Conservation (phyloP, 2,113 vertebrate genomes). For the Muntiacus reevesi region DNA sequence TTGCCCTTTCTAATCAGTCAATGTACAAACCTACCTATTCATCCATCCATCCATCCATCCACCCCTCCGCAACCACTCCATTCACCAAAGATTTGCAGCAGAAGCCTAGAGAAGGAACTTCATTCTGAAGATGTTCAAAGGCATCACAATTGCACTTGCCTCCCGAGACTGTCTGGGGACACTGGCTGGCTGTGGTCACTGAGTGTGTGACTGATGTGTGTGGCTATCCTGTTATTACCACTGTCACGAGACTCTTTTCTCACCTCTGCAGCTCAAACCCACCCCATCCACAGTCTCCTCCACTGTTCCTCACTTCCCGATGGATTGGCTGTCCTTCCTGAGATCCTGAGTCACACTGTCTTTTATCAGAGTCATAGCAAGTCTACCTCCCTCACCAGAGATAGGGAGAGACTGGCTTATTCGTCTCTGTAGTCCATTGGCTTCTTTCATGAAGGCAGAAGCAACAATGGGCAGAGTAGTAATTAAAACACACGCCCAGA, state of each 20-base stretch:
- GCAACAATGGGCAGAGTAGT: not conserved
- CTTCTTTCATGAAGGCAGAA: not conserved
- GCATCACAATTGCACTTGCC: not conserved
- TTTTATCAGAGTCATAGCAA: not conserved
- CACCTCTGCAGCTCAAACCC: not conserved
- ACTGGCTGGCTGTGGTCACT: not conserved
- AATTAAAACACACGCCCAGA: not conserved
- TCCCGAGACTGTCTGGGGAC: not conserved
- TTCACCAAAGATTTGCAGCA: not conserved
- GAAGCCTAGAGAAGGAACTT: not conserved
- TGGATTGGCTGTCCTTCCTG: not conserved
- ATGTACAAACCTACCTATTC: not conserved
- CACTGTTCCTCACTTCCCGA: not conserved
- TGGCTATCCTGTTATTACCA: not conserved
- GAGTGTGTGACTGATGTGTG: not conserved
- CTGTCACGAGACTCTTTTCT: not conserved
- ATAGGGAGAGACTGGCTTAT: not conserved
- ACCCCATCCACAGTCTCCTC: not conserved
- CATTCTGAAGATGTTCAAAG: not conserved
- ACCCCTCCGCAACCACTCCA: not conserved
- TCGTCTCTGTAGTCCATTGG: not conserved
- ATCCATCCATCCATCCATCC: not conserved
- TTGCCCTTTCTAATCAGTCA: not conserved
- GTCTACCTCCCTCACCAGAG: not conserved
- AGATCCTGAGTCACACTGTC: not conserved